These are phyloP conservation scores for human DNA, from an alignment of 2,113 vertebrate genomes.

Conservation along the genomic window DNA sequence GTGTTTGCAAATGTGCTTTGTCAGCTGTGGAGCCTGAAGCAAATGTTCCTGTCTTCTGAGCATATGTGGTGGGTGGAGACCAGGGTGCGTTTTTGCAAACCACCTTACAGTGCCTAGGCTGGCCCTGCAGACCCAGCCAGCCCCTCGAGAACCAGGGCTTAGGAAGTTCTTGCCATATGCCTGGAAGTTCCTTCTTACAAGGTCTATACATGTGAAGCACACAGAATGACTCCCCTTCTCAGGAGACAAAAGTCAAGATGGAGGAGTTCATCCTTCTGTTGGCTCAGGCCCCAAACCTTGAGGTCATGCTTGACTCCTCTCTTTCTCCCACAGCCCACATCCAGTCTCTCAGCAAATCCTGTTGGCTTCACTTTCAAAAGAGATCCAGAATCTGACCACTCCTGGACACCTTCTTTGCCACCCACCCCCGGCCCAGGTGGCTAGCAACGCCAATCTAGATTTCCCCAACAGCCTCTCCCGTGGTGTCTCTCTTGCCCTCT, in stretches of 20 bases:
- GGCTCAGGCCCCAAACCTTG: constrained; percentile 45
- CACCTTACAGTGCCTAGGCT: neutral
- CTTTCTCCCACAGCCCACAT: constrained; percentile 24
- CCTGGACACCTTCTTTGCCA: neutral
- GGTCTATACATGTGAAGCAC: neutral
- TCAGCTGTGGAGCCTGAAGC: constrained; percentile 34
- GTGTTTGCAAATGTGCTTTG: constrained; percentile 34
- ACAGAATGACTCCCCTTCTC: neutral
- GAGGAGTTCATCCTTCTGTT: neutral
- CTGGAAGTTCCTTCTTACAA: neutral
- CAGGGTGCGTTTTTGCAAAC: neutral
- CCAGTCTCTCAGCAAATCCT: neutral
- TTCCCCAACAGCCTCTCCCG: neutral
- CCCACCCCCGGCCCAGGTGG: neutral
- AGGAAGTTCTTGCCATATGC: neutral
- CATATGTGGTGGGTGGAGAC: neutral
- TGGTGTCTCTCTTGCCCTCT: neutral
- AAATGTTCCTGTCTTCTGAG: constrained; percentile 18
- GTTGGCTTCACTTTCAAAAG: neutral
- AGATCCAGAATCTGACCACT: neutral
- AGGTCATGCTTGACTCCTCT: constrained; percentile 33
- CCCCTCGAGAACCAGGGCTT: neutral
- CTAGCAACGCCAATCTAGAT: neutral
- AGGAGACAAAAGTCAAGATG: neutral
- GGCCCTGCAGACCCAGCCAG: neutral